phyloP scores from a whole-genome alignment of 1,140 invertebrate genomes.

The Chelonus insularis region DNA sequence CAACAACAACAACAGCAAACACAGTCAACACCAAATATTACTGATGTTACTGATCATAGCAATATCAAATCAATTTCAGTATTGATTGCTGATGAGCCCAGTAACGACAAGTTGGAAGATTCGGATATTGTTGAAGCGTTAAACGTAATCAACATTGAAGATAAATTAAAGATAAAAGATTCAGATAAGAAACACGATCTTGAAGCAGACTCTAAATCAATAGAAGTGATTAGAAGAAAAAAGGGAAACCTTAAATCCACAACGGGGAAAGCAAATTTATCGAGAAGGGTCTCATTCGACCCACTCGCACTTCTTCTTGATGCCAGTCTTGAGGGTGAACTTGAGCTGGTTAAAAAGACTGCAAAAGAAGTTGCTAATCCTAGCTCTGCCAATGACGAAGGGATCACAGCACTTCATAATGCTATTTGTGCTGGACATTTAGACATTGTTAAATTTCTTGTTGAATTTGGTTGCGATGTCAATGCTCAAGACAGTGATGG shows the following conservation, averaged over 20 bases:
- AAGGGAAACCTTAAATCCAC: slow-evolving; percentile 77
- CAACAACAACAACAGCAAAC: slow-evolving; percentile 30
- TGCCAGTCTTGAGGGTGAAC: slow-evolving; percentile 96
- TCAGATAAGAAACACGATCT: slow-evolving; percentile 28
- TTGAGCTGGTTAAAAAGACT: slow-evolving; percentile 94
- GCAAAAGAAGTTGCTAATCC: slow-evolving; percentile 90
- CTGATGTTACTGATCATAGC: slow-evolving; percentile 45
- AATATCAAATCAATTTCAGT: slow-evolving; percentile 37
- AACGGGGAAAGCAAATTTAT: slow-evolving; percentile 71
- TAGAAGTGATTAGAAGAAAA: slow-evolving; percentile 67
- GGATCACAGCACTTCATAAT: slow-evolving; percentile 98
- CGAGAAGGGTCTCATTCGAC: slow-evolving; percentile 93
- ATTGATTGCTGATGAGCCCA: slow-evolving; percentile 35
- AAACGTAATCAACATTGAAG: slow-evolving; percentile 57
- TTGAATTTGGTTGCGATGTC: slow-evolving; percentile 97
- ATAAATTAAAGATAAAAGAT: slow-evolving; percentile 49
- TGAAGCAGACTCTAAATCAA: slow-evolving; percentile 56
- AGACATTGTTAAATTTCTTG: slow-evolving; percentile 97
- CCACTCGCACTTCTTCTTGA: slow-evolving; percentile 94
- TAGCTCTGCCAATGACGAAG: slow-evolving; percentile 95
- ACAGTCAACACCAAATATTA: slow-evolving; percentile 24
- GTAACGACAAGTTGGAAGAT: slow-evolving; percentile 52
- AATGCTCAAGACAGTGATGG: slow-evolving; percentile 98
- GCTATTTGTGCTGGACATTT: slow-evolving; percentile 98
- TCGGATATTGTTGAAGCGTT: slow-evolving; percentile 55